Evolutionary conservation across 2,888 invertebrate species (phyloP).

Genomic region (Nesidiocoris tenuis): DNA sequence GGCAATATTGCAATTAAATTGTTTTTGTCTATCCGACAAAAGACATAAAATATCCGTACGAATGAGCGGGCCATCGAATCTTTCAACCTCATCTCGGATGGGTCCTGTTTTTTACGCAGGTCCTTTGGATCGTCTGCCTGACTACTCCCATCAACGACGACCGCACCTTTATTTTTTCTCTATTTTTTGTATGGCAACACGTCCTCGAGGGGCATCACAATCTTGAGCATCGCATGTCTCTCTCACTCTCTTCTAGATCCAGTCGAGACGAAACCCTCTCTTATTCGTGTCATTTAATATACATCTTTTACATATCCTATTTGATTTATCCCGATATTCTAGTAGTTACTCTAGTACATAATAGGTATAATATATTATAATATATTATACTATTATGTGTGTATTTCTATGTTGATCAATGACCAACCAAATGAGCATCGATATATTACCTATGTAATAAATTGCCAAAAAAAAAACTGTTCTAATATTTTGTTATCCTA

Average conservation of each 20-base stretch:
- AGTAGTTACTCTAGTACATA: too few relatives aligned
- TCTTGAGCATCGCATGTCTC: background rate
- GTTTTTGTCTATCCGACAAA: background rate
- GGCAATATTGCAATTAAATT: too few relatives aligned
- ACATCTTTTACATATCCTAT: too few relatives aligned
- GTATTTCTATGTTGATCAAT: too few relatives aligned
- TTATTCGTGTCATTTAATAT: too few relatives aligned
- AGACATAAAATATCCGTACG: background rate
- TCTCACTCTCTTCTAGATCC: background rate
- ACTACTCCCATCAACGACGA: background rate
- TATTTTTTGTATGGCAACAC: background rate
- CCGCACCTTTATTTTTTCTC: background rate
- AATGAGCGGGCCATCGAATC: background rate
- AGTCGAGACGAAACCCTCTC: background rate
- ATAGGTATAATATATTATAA: too few relatives aligned
- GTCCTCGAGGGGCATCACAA: background rate
- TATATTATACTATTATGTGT: too few relatives aligned
- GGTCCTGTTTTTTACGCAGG: background rate
- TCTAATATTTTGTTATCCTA: too few relatives aligned
- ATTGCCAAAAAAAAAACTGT: too few relatives aligned
- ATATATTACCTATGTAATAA: too few relatives aligned
- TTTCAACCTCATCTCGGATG: background rate
- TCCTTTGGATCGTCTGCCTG: background rate
- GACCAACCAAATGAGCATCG: too few relatives aligned
- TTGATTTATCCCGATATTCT: too few relatives aligned